These are phyloP conservation scores for Oncorhynchus keta DNA, from an alignment of 2,113 vertebrate genomes.

Conservation along the genomic window DNA sequence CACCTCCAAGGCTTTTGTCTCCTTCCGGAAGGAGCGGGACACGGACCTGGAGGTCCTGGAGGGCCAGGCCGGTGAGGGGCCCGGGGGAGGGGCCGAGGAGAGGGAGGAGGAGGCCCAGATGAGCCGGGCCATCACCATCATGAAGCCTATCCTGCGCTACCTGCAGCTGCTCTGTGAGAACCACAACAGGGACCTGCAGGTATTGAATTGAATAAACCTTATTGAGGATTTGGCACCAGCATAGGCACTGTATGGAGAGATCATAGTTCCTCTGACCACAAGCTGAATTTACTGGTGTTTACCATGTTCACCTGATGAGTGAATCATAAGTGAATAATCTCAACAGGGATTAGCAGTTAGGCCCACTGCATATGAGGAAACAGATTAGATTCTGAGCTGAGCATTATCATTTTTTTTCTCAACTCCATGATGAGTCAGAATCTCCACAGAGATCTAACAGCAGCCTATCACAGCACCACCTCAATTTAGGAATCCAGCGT, in stretches of 20 bases:
- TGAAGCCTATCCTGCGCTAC: constrained; percentile 93
- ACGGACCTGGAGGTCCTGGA: constrained; percentile 80
- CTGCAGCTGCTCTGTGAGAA: constrained; percentile 96
- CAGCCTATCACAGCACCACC: too few species aligned
- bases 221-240: too few species aligned
- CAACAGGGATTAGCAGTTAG: too few species aligned
- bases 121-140: constrained; percentile 87
- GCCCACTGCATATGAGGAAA: too few species aligned
- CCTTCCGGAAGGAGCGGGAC: constrained; percentile 89
- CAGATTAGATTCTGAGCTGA: too few species aligned
- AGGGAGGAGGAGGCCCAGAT: constrained; percentile 78
- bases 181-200: constrained; percentile 93
- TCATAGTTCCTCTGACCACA: too few species aligned
- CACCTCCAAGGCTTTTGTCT: constrained; percentile 90
- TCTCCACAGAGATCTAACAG: too few species aligned
- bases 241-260: too few species aligned
- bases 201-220: constrained; percentile 40
- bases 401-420: not conserved
- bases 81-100: constrained; percentile 76
- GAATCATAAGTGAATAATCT: too few species aligned
- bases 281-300: not conserved
- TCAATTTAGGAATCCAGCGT: too few species aligned
- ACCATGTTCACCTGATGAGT: not conserved
- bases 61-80: constrained; percentile 71
- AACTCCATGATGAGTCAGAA: too few species aligned